phyloP scores from a whole-genome alignment of 2,797 vertebrate species.

The Pangasius djambal region DNA sequence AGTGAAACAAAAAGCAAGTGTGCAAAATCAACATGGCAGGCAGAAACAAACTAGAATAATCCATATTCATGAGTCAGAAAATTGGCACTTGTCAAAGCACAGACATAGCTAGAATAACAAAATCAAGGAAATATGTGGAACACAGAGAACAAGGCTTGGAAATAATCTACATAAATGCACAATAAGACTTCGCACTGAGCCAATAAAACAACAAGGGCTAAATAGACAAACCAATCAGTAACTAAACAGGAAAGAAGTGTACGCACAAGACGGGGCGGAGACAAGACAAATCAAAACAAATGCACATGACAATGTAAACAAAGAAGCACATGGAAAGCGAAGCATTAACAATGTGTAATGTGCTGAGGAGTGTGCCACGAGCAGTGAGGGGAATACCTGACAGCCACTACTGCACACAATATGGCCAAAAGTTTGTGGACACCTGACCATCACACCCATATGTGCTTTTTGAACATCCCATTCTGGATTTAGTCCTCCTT shows the following conservation, averaged over 20 bases:
- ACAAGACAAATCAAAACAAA: not conserved
- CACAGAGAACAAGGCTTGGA: not conserved
- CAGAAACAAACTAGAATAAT: not conserved
- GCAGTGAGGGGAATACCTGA: not conserved
- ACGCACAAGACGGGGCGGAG: not conserved
- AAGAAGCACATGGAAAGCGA: not conserved
- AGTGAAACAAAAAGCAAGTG: not conserved
- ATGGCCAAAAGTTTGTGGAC: not conserved
- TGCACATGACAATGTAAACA: not conserved
- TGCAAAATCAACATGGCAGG: not conserved
- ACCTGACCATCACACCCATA: not conserved
- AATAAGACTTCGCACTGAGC: not conserved
- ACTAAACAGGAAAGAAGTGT: not conserved
- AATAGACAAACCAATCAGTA: not conserved
- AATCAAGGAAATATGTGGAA: not conserved
- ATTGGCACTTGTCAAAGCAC: not conserved
- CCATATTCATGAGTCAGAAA: not conserved
- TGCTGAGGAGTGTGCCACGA: too few species aligned
- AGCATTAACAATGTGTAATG: not conserved
- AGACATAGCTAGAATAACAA: not conserved
- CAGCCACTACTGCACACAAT: not conserved
- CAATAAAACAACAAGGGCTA: not conserved
- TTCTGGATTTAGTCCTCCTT: not conserved
- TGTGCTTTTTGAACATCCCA: not conserved
- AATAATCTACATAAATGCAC: not conserved